phyloP scores from a whole-genome alignment of 2,113 vertebrate species.

The Prolemur simus region DNA sequence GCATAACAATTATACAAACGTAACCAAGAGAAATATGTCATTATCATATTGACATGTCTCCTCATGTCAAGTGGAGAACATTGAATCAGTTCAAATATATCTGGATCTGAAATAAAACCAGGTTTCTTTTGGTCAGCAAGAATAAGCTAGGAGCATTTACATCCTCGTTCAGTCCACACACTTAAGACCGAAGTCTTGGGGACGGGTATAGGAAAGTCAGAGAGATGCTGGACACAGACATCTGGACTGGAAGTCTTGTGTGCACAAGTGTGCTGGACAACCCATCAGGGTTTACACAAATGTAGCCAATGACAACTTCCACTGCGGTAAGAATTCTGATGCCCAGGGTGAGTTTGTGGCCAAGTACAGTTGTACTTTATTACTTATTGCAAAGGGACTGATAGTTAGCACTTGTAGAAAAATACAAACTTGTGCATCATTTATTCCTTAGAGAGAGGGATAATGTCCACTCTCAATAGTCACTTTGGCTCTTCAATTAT shows the following conservation, averaged over 20 bases:
- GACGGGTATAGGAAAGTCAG: neutral
- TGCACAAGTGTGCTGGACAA: neutral
- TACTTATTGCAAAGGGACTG: neutral
- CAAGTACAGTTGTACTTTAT: neutral
- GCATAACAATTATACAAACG: neutral
- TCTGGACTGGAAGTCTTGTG: neutral
- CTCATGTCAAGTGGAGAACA: neutral
- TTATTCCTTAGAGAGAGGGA: neutral
- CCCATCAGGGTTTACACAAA: neutral
- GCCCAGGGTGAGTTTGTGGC: neutral
- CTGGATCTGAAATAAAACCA: neutral
- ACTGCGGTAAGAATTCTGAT: neutral
- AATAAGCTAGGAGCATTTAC: neutral
- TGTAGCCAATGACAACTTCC: neutral
- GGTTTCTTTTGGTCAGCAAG: neutral
- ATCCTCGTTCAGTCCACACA: neutral
- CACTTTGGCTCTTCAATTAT: conserved; percentile 42
- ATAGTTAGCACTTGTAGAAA: neutral
- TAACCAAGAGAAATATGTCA: neutral
- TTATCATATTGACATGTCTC: neutral
- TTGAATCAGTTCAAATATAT: neutral
- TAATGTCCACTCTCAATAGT: neutral
- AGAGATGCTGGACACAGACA: neutral
- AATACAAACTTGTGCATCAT: neutral
- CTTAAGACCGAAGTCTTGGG: neutral